Base-by-base conservation (phyloP, 2,888 invertebrate species). In the Uropetala carovei region DNA sequence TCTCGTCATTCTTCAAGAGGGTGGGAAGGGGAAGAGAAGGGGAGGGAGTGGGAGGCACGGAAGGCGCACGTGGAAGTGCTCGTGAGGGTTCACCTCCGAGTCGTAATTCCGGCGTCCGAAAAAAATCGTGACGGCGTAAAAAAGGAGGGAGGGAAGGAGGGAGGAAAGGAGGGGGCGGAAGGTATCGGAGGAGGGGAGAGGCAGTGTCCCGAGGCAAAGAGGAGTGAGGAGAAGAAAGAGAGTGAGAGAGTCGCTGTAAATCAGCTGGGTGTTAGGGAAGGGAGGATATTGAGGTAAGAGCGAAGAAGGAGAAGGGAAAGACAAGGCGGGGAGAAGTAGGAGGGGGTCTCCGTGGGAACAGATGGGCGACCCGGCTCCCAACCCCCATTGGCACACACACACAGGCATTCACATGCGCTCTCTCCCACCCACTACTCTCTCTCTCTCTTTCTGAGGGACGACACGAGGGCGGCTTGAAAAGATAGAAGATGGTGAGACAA, bases 281-380 rank as follows among this genome's bases (percentile, higher is more conserved):
- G 68, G 68, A 60, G 43, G 68, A 60, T 89, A 89, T 89, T 43
- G 89, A 86, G 89, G 43, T 57, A 57, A 83, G 83, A 83, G 83
- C 83, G n/a, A 30, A 43, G 43, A 18, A 7, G 30, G 56, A 57
- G 83, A 56, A 57, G n/a, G 83, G 16, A 56, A 56, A 18, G 83
- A n/a, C 11, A 57, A n/a, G 16, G n/a, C 18, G n/a, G 56, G n/a
- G 57, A 57, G 83, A 82, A 14, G 13, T 16, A 43, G 89, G 64
- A 64, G 89, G 89, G 89, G 89, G 89, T 68, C 60, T 58, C 89
- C 89, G 89, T 89, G 89, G 89, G 89, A 89, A 89, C 89, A 89
- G 89, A 89, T 89, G 89, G 89, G 64, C 60, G 89, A 89, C 89
- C 59, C 89, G 89, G 64, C 89, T 89, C 89, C 89, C 89, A 89